Percentiles rank a stretch among this genome's conserved stretches.
Conservation (phyloP, 1,140 invertebrate genomes). For the Neomicropteryx cornuta region DNA sequence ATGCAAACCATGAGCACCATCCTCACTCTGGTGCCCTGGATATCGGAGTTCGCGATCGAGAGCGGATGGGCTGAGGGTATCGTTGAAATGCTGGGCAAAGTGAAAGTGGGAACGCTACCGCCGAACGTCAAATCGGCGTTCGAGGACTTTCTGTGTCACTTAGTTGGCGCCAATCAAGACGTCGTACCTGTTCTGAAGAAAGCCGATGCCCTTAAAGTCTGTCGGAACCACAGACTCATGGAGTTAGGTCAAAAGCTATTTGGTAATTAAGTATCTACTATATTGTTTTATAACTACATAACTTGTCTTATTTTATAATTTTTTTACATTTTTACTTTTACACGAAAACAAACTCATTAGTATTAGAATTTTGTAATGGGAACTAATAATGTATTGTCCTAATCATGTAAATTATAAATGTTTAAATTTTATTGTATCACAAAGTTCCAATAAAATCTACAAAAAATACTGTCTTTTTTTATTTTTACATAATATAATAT, state of each 20-base stretch:
- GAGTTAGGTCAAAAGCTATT: constrained; percentile 76
- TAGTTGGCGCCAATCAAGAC: constrained; percentile 69
- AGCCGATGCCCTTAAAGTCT: constrained; percentile 68
- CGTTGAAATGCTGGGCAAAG: constrained; percentile 65
- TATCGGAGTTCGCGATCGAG: constrained; percentile 81
- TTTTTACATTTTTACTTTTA: too few species aligned
- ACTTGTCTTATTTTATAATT: too few species aligned
- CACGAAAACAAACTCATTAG: too few species aligned
- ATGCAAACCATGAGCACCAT: constrained; percentile 84
- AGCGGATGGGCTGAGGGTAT: constrained; percentile 88
- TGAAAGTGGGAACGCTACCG: constrained; percentile 68
- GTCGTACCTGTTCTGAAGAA: constrained; percentile 70
- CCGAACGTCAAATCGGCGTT: constrained; percentile 78
- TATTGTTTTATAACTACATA: too few species aligned
- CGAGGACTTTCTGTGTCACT: constrained; percentile 77
- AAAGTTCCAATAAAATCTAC: too few species aligned
- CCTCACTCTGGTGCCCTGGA: constrained; percentile 70
- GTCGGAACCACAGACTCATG: constrained; percentile 78
- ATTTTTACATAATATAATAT: too few species aligned
- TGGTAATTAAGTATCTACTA: constrained; percentile 75
- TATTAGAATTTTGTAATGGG: too few species aligned
- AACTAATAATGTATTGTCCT: too few species aligned
- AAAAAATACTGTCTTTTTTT: too few species aligned
- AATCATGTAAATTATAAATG: too few species aligned
- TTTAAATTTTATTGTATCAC: too few species aligned